Evolutionary conservation across 2,797 vertebrate species (phyloP).

Genomic region (Delichon dasypus): DNA sequence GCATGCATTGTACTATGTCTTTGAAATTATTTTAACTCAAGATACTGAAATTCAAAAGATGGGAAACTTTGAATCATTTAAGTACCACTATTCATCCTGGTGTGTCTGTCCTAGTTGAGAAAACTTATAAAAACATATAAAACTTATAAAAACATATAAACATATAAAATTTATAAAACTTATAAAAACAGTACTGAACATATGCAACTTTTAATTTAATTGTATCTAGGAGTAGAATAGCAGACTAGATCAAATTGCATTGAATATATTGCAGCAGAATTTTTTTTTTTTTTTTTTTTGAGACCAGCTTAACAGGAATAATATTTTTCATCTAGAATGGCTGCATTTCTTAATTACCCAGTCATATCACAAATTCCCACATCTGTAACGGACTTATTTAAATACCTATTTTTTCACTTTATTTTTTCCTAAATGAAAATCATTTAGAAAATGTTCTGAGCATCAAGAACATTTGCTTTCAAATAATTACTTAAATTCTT

Average conservation of each 20-base stretch:
- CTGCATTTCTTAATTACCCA: not conserved
- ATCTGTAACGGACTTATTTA: not conserved
- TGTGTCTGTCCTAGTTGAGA: not conserved
- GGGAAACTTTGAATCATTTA: not conserved
- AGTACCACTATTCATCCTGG: not conserved
- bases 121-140: not conserved
- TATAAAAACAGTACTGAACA: not conserved
- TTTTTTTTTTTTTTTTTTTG: not conserved
- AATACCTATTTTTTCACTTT: not conserved
- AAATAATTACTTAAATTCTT: not conserved
- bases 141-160: too few species aligned
- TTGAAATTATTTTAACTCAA: conserved; percentile 31
- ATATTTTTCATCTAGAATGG: not conserved
- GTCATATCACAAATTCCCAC: not conserved
- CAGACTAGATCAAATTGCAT: not conserved
- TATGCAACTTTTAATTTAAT: conserved; percentile 13
- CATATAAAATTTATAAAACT: too few species aligned
- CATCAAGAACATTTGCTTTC: not conserved
- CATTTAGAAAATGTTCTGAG: not conserved
- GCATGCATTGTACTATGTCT: not conserved
- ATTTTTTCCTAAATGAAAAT: not conserved
- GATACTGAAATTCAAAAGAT: conserved; percentile 1
- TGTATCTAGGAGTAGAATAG: not conserved
- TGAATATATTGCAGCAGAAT: not conserved
- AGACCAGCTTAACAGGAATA: not conserved